Base-by-base conservation (phyloP, 2,113 vertebrate species). In the Monopterus albus region DNA sequence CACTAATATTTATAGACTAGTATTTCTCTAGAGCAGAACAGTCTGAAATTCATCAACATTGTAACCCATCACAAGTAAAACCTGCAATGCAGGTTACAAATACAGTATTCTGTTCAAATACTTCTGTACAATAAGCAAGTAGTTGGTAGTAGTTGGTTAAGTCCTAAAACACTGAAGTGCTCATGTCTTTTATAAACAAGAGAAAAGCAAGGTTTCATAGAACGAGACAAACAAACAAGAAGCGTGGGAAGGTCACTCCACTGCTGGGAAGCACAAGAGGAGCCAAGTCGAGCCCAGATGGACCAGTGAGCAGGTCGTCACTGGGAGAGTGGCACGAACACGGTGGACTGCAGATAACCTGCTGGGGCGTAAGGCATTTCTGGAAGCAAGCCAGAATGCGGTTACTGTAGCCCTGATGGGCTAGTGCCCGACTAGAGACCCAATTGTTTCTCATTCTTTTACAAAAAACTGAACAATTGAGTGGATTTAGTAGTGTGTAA, bases 261-360 rank as follows among this genome's bases (percentile, higher is more conserved):
- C 68, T 65, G 42, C 17, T 56, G 53, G 21, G 18, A 51, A 83
- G 69, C 72, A 57, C 73, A 82, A 78, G 78, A 51, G 78, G 78
- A 71, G 70, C 59, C 40, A 80, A 73, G 75, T 89, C 57, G 46
- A 4, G 57, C 45, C 81, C 83, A 86, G 81, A 86, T 82, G 85
- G 85, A 87, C 63, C 14, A 11, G 57, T 46, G 76, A 81, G 70
- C 78, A 42, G 76, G 63, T 76, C 71, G 3, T 35, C 67, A 38
- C 47, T 13, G 77, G 67, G 55, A 47, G 42, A 42, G 50, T 4
- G 60, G n/a, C n/a, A n/a, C n/a, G n/a, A 36, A 57, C 28, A 8
- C 6, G 33, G 17, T 11, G 29, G 69, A 55, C 49, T n/a, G 65
- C 29, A 25, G 52, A 78, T 39, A 43, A 75, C 50, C 23, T 50